phyloP scores from a whole-genome alignment of 2,797 vertebrate species.

The Cercopithecus diana region DNA sequence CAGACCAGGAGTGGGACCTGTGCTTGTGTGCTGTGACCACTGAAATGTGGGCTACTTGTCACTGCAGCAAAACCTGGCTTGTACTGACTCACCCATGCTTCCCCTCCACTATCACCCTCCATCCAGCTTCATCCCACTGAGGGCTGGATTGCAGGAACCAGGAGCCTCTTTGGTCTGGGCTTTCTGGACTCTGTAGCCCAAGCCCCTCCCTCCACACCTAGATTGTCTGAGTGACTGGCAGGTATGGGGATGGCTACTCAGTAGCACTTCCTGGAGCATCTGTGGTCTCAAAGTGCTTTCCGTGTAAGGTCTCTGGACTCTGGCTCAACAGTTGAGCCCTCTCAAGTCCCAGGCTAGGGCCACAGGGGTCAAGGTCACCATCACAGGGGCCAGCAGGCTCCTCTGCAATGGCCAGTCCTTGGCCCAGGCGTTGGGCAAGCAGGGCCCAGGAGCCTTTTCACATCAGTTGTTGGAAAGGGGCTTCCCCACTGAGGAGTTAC shows the following conservation, averaged over 20 bases:
- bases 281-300: neutral
- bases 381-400: neutral
- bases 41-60: neutral
- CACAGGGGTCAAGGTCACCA: neutral
- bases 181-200: too few relatives aligned
- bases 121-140: rapidly evolving
- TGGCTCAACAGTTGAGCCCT: neutral
- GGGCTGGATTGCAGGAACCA: neutral
- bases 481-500: too few relatives aligned
- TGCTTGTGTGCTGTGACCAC: rapidly evolving
- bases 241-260: neutral
- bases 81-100: neutral
- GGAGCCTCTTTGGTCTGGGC: neutral
- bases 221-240: rapidly evolving
- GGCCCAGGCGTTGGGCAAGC: rapidly evolving
- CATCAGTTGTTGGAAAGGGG: too few relatives aligned
- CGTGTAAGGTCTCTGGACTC: neutral
- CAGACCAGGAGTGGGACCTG: rapidly evolving
- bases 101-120: rapidly evolving
- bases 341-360: neutral
- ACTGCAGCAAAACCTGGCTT: too few relatives aligned
- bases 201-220: neutral
- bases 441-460: neutral
- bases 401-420: neutral
- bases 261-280: neutral